These are phyloP conservation scores for Crematogaster levior DNA, from an alignment of 2,888 invertebrate genomes.

Conservation along the genomic window DNA sequence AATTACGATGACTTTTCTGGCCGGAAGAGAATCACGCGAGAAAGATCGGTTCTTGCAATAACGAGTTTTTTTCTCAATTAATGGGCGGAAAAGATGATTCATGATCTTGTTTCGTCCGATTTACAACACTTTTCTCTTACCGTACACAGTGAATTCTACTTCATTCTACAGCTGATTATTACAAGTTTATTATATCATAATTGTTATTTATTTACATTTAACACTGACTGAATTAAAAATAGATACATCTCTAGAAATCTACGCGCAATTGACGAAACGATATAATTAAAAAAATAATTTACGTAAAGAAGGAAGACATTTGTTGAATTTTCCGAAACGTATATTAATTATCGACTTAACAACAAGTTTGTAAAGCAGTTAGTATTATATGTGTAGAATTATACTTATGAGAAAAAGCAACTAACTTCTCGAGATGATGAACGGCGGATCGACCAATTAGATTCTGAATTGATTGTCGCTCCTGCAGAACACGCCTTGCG, in stretches of 20 bases:
- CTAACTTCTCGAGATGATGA: background rate
- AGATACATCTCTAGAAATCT: background rate
- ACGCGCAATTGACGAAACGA: background rate
- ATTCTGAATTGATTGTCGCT: background rate
- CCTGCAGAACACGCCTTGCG: background rate
- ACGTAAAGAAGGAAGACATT: background rate
- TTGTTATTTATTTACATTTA: background rate
- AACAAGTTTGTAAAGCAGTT: background rate
- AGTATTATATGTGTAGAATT: background rate
- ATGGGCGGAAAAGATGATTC: too few species aligned
- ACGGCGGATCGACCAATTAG: background rate
- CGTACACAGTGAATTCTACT: too few species aligned
- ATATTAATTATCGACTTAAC: background rate
- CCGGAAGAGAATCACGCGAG: too few species aligned
- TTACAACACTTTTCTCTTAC: background rate
- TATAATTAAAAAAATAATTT: background rate
- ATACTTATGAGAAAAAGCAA: background rate
- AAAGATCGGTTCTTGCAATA: too few species aligned
- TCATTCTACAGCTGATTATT: background rate
- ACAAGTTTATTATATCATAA: background rate
- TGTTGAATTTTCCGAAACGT: background rate
- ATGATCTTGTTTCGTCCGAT: background rate
- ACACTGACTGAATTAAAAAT: too few species aligned
- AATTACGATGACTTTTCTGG: background rate
- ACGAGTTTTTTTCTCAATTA: too few species aligned